Conservation (phyloP, 2,888 invertebrate genomes). For the Hemaris fuciformis region DNA sequence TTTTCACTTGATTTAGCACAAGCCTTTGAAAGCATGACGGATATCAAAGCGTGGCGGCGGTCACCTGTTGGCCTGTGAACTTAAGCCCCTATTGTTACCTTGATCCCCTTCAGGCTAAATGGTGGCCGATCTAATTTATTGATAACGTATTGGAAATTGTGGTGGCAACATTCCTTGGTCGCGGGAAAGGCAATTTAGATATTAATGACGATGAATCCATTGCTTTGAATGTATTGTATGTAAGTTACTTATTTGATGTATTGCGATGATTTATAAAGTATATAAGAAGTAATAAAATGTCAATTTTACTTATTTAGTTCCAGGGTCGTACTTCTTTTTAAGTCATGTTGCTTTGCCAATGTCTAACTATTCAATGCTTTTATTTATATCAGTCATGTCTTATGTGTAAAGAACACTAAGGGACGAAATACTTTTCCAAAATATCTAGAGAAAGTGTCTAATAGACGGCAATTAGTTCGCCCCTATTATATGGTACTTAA, state of each 20-base stretch:
- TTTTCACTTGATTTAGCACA: not conserved
- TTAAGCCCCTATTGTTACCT: not conserved
- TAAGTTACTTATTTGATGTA: not conserved
- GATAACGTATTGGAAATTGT: conserved; percentile 36
- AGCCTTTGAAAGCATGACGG: not conserved
- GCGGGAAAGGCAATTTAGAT: not conserved
- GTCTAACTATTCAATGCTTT: no score
- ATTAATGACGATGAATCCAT: not conserved
- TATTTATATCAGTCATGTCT: no score
- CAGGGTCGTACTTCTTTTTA: no score
- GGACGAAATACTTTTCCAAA: no score
- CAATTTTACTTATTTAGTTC: not conserved
- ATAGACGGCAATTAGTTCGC: no score
- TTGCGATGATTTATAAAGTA: no score
- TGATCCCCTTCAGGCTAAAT: not conserved
- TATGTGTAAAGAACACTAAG: no score
- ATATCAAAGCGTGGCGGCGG: not conserved
- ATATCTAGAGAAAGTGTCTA: no score
- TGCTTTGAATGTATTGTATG: not conserved
- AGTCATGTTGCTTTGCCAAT: no score
- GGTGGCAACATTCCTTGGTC: not conserved
- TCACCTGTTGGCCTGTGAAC: conserved; percentile 1
- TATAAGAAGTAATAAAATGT: no score
- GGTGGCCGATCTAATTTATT: conserved; percentile 47
- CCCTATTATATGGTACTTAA: no score